A percentile compares a stretch with the other conserved stretches of the same genome.
Evolutionary conservation across 2,113 vertebrate genomes (phyloP).

Genomic region (Gasterosteus aculeatus): DNA sequence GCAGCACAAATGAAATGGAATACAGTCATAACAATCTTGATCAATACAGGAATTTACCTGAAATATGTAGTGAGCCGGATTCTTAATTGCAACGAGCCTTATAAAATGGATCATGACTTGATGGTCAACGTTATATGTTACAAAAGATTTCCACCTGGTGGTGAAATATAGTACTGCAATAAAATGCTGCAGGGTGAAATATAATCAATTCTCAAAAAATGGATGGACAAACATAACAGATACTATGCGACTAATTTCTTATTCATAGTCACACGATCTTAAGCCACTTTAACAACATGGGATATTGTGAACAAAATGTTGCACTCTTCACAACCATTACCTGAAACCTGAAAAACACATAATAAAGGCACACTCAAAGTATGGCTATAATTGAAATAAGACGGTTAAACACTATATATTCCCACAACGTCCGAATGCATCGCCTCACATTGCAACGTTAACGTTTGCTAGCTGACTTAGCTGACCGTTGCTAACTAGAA

Average conservation of each 20-base stretch:
- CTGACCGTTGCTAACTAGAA: not conserved
- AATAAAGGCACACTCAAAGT: not conserved
- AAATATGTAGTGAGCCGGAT: not conserved
- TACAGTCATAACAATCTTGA: not conserved
- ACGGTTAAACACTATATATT: not conserved
- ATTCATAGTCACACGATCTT: not conserved
- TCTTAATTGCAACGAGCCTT: not conserved
- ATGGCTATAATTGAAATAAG: not conserved
- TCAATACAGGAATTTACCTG: conserved; percentile 13
- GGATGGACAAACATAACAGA: not conserved
- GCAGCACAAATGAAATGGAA: conserved; percentile 13
- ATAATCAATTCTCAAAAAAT: not conserved
- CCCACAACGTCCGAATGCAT: not conserved
- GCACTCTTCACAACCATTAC: not conserved
- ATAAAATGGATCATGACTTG: not conserved
- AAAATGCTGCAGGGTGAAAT: not conserved
- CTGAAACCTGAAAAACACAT: not conserved
- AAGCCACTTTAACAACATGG: not conserved
- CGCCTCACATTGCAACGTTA: not conserved
- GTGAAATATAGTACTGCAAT: conserved; percentile 30
- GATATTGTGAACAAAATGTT: not conserved
- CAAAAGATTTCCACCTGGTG: conserved; percentile 64
- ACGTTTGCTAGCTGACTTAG: not conserved
- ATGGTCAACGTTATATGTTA: conserved; percentile 13
- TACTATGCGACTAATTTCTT: not conserved